A percentile compares a stretch with the other conserved stretches of the same genome.
Evolutionary conservation across 2,113 vertebrate species (phyloP).

Genomic region (Neogobius melanostomus): DNA sequence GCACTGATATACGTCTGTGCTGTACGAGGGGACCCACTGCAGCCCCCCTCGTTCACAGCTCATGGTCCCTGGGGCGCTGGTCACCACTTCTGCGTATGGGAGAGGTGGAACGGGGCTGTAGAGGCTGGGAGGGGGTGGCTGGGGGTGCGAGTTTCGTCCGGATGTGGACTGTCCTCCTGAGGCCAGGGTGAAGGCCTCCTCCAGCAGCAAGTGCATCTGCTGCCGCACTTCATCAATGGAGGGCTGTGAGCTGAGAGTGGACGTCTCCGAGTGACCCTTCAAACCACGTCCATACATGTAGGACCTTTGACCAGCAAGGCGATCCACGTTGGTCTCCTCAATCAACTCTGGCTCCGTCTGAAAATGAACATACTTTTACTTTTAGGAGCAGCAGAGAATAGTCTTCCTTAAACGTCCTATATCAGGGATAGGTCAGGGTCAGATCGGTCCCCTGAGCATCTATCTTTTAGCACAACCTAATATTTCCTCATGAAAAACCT

Average conservation of each 20-base stretch:
- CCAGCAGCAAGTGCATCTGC: constrained; percentile 98
- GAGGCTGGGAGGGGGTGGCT: constrained; percentile 67
- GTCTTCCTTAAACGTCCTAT: neutral
- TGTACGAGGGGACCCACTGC: constrained; percentile 94
- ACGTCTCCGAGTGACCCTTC: constrained; percentile 96
- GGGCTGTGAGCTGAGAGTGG: constrained; percentile 97
- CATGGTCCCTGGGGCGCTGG: constrained; percentile 94
- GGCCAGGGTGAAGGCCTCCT: constrained; percentile 97
- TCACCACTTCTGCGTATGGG: constrained; percentile 90
- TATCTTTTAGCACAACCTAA: no score
- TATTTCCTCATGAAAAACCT: no score
- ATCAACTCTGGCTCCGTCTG: constrained; percentile 97
- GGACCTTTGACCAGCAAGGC: constrained; percentile 78
- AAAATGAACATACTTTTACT: constrained; percentile 21
- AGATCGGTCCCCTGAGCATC: no score
- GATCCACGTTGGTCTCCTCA: constrained; percentile 94
- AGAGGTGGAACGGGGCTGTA: constrained; percentile 84
- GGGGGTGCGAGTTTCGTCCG: constrained; percentile 73
- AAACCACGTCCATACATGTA: constrained; percentile 82
- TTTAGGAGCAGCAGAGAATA: neutral
- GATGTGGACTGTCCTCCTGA: constrained; percentile 88
- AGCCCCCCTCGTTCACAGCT: constrained; percentile 81
- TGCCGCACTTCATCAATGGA: constrained; percentile 98
- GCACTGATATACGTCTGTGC: constrained; percentile 92
- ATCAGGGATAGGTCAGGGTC: no score